A percentile compares a stretch with the other conserved stretches of the same genome.
These are phyloP conservation scores for Emmelina monodactyla DNA, from an alignment of 2,888 invertebrate genomes.

Conservation along the genomic window DNA sequence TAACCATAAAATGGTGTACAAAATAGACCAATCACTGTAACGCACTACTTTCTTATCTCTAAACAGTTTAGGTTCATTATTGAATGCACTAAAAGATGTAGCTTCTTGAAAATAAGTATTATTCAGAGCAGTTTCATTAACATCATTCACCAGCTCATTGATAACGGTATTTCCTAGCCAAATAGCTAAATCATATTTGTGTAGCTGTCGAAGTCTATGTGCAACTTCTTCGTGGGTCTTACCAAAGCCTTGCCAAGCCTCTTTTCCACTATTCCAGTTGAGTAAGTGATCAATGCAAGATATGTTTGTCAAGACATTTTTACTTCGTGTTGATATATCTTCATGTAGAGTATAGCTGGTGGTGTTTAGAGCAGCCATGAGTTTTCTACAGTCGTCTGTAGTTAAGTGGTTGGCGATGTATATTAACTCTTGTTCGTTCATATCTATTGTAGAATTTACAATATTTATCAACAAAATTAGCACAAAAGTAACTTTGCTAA, in stretches of 20 bases:
- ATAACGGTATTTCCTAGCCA: slow-evolving; percentile 69
- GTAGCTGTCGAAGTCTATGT: slow-evolving; percentile 66
- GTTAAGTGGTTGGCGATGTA: slow-evolving; percentile 67
- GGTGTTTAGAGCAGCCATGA: slow-evolving; percentile 67
- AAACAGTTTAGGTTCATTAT: slow-evolving; percentile 15
- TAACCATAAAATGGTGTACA: slow-evolving; percentile 28
- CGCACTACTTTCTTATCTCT: slow-evolving; percentile 14
- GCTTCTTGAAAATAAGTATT: slow-evolving; percentile 11
- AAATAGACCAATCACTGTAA: slow-evolving; percentile 22
- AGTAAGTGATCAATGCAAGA: slow-evolving; percentile 64
- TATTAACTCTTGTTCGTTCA: slow-evolving; percentile 26
- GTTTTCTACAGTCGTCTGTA: slow-evolving; percentile 60
- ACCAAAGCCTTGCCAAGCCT: slow-evolving; percentile 53
- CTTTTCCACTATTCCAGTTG: slow-evolving; percentile 59
- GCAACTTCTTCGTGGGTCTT: slow-evolving; percentile 64
- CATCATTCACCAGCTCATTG: slow-evolving; percentile 56
- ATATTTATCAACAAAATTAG: background rate
- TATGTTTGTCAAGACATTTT: slow-evolving; percentile 50
- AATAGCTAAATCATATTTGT: slow-evolving; percentile 62
- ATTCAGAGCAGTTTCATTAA: slow-evolving; percentile 31
- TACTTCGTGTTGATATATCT: slow-evolving; percentile 24
- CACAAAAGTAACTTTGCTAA: too few relatives aligned
- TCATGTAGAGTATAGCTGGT: slow-evolving; percentile 27
- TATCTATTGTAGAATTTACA: slow-evolving; percentile 31
- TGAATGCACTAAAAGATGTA: too few relatives aligned